These are phyloP conservation scores for Ophthalmolycus amberensis DNA, from an alignment of 2,113 vertebrate genomes.

Conservation along the genomic window DNA sequence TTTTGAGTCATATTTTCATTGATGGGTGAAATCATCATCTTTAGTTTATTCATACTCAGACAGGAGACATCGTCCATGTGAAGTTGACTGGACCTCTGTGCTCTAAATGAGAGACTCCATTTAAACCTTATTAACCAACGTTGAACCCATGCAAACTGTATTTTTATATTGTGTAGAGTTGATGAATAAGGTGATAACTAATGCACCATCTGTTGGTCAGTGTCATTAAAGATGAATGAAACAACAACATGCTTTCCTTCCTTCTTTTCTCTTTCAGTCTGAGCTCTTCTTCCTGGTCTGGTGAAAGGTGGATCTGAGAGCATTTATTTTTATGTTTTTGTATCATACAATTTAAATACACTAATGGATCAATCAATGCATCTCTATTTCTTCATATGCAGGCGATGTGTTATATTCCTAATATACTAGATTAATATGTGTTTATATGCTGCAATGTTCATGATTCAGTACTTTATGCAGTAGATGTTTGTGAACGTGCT, in stretches of 20 bases:
- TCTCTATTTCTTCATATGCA: not conserved
- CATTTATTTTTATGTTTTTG: not conserved
- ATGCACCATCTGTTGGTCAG: not conserved
- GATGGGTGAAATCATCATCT: not conserved
- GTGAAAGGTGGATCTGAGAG: too few relatives aligned
- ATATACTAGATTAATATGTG: not conserved
- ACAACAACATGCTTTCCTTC: not conserved
- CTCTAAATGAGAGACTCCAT: not conserved
- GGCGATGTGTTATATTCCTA: not conserved
- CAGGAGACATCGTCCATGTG: not conserved
- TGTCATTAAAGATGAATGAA: slow-evolving; percentile 3
- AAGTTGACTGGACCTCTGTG: not conserved
- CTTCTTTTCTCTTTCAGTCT: too few relatives aligned
- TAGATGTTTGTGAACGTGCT: not conserved
- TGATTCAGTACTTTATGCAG: not conserved
- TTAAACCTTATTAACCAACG: not conserved
- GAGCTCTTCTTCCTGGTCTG: too few relatives aligned
- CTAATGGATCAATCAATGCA: not conserved
- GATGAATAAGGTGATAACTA: not conserved
- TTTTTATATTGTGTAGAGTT: slow-evolving; percentile 2
- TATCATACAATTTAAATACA: not conserved
- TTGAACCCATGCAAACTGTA: slow-evolving; percentile 1
- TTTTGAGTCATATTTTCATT: slow-evolving; percentile 3
- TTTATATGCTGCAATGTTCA: not conserved
- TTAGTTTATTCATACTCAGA: not conserved